These are phyloP conservation scores for Calyptomena viridis DNA, from an alignment of 2,113 vertebrate genomes.

Conservation along the genomic window DNA sequence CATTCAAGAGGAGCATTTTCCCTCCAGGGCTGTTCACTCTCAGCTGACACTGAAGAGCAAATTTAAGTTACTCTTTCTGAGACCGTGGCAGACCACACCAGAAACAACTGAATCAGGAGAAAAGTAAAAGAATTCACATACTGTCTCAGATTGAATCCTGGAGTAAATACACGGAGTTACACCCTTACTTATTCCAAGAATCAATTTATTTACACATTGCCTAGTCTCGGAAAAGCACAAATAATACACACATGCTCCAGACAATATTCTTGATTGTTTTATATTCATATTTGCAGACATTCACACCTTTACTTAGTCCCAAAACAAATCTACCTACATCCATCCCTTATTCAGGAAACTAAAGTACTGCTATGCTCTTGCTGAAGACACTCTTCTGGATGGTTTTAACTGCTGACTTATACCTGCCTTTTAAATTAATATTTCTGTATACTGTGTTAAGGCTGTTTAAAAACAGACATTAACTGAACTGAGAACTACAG, in stretches of 20 bases:
- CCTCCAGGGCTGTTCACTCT: neutral
- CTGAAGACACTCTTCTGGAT: neutral
- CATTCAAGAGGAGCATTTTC: neutral
- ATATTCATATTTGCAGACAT: neutral
- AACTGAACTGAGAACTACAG: neutral
- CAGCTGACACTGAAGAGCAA: neutral
- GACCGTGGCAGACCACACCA: neutral
- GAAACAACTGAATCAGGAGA: neutral
- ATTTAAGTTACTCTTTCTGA: neutral
- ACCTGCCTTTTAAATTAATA: neutral
- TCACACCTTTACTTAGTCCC: neutral
- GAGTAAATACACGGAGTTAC: neutral
- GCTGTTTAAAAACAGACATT: neutral
- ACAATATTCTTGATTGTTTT: neutral
- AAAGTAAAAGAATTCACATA: neutral
- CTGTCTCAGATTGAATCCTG: neutral
- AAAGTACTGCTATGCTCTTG: neutral
- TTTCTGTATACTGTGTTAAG: neutral
- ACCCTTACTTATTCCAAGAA: neutral
- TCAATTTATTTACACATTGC: neutral
- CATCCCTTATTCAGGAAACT: neutral
- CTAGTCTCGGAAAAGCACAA: neutral
- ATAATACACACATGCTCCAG: neutral
- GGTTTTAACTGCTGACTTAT: neutral
- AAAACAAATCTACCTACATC: neutral